These are phyloP conservation scores for Cheilosia soror DNA, from an alignment of 2,888 invertebrate genomes.

Conservation along the genomic window DNA sequence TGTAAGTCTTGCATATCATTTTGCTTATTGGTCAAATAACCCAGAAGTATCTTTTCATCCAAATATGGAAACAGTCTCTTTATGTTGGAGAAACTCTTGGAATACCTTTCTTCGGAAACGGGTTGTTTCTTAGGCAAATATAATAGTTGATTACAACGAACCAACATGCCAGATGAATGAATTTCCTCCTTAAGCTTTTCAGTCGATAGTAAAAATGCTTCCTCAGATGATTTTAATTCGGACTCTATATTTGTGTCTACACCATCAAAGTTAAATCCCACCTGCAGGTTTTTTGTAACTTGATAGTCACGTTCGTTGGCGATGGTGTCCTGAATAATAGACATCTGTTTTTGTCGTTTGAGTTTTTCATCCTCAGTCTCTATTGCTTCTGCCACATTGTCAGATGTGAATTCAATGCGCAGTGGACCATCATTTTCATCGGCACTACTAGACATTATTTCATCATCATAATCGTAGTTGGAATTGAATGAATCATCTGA, in stretches of 20 bases:
- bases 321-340: slow-evolving; percentile 82
- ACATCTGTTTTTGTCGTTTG: slow-evolving; percentile 82
- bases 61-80: slow-evolving; percentile 76
- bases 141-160: slow-evolving; percentile 78
- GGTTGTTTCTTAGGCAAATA: slow-evolving; percentile 74
- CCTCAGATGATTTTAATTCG: slow-evolving; percentile 76
- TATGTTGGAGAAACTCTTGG: slow-evolving; percentile 56
- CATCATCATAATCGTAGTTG: slow-evolving; percentile 84
- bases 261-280: slow-evolving; percentile 81
- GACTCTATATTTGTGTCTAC: slow-evolving; percentile 48
- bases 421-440: slow-evolving; percentile 85
- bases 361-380: slow-evolving; percentile 86
- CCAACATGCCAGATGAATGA: slow-evolving; percentile 80
- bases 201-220: slow-evolving; percentile 80
- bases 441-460: slow-evolving; percentile 82
- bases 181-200: slow-evolving; percentile 79
- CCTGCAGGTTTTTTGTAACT: slow-evolving; percentile 81
- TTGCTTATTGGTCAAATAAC: slow-evolving; percentile 47
- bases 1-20: slow-evolving; percentile 71
- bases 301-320: slow-evolving; percentile 83
- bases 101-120: slow-evolving; percentile 50
- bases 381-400: slow-evolving; percentile 93
- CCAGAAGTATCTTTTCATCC: slow-evolving; percentile 54
- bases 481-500: slow-evolving; percentile 86
- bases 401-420: slow-evolving; percentile 92